Evolutionary conservation across 2,113 vertebrate genomes (phyloP).

Genomic region (Pangasianodon hypophthalmus): DNA sequence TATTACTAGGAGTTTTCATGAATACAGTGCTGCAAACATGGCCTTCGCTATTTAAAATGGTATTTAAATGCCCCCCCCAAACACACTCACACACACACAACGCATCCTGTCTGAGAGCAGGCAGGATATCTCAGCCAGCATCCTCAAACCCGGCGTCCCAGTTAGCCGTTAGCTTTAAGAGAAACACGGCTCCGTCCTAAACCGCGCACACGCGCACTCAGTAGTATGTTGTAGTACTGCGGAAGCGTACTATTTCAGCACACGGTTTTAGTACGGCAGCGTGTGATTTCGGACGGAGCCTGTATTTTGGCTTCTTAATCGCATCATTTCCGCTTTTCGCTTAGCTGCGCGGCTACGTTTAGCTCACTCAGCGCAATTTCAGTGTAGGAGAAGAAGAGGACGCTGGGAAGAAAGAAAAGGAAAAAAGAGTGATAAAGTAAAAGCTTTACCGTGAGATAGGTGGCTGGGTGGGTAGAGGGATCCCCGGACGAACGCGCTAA

Average conservation of each 20-base stretch:
- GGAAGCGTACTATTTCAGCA: not conserved
- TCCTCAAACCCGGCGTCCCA: constrained; percentile 50
- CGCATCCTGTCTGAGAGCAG: constrained; percentile 29
- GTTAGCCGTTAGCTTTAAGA: constrained; percentile 20
- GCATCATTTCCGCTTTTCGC: constrained; percentile 16
- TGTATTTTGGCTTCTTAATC: not conserved
- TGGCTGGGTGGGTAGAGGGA: not conserved
- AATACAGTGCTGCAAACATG: not conserved
- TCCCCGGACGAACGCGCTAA: constrained; percentile 6
- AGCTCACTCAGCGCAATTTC: constrained; percentile 13
- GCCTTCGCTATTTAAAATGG: not conserved
- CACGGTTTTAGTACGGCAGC: not conserved
- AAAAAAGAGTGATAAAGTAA: not conserved
- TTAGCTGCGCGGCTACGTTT: not conserved
- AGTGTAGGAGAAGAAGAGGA: not conserved
- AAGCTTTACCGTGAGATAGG: not conserved
- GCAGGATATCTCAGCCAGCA: constrained; percentile 52
- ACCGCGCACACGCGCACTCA: not conserved
- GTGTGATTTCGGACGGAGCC: too few species aligned
- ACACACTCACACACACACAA: not conserved
- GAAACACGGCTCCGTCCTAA: not conserved
- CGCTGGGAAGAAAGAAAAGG: too few species aligned
- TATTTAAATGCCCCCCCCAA: not conserved
- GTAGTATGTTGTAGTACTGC: too few species aligned
- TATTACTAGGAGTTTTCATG: not conserved